Evolutionary conservation across 1,140 invertebrate species (phyloP).

Genomic region (Holotrichia oblita): DNA sequence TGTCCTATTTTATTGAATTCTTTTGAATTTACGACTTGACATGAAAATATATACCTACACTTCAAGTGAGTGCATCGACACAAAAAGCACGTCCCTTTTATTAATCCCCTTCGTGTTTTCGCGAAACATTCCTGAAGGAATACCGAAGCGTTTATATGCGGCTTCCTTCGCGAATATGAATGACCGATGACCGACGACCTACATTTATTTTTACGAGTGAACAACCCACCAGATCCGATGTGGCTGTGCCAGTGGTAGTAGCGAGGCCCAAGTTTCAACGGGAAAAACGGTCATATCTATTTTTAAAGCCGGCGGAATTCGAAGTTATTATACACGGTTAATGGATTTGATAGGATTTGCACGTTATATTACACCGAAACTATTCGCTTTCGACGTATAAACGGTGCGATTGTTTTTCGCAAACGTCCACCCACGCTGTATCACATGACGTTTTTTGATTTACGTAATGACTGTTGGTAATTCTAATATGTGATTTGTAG

Average conservation of each 20-base stretch:
- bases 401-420: not conserved
- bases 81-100: not conserved
- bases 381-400: not conserved
- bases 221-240: not conserved
- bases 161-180: conserved; percentile 10
- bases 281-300: conserved; percentile 16
- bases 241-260: not conserved
- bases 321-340: not conserved
- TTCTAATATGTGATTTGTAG: too few species aligned
- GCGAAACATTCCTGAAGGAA: not conserved
- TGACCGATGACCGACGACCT: conserved; percentile 14
- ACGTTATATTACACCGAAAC: not conserved
- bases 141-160: not conserved
- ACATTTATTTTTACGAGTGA: conserved; percentile 21
- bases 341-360: conserved; percentile 17
- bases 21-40: too few species aligned
- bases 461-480: not conserved
- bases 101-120: not conserved
- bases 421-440: not conserved
- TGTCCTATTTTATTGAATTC: too few species aligned
- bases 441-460: not conserved
- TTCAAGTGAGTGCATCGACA: not conserved
- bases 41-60: not conserved
- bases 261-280: not conserved
- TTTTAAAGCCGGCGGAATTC: conserved; percentile 2